Evolutionary conservation across 2,888 invertebrate genomes (phyloP), one percentile per base, ranked within the genome.

Genomic region (Mesorhabditis belari): DNA sequence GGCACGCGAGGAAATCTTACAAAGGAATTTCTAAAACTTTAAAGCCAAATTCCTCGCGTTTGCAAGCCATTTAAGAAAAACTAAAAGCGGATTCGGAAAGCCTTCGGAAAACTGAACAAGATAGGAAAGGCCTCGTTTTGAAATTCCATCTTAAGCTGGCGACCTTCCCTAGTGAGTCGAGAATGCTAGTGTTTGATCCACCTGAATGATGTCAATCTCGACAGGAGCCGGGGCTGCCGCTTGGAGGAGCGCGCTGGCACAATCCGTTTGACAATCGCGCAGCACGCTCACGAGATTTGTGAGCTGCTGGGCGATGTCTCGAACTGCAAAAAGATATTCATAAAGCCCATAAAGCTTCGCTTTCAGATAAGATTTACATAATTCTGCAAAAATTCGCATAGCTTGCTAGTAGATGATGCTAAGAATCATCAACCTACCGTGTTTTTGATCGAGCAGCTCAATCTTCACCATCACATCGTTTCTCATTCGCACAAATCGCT

Each of bases 391-490:
- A 9, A 35, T 19, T 61, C 25, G n/a, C 9, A 21, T 23, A 58
- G 21, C 23, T 19, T 12, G 19, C 51, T 60, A 5, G n/a, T 19
- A 17, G 17, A 35, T 2, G 26, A 9, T 17, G 3, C 24, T 12
- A 54, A 29, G 9, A n/a, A 9, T 19, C 24, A 49, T 5, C 6
- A 54, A 29, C 71, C 71, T 70, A 85, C 85, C 92, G 82, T 96
- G 96, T 83, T 98, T 99, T 81, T 93, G 93, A 81, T 99, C 98
- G 24, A 99, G 83, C 19, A 99, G 84, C 82, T 98, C 98, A 83
- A 99, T 86, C 84, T 99, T 99, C 0, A 96, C 92, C 57, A 96
- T 85, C 0, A 98, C 84, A 76, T 86, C 85, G 49, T 83, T 82
- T 58, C 98, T 82, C 91, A 96, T 4, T 89, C 90, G 73, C 88